Base-by-base conservation (phyloP, 2,797 vertebrate genomes). In the Cyprinella venusta region DNA sequence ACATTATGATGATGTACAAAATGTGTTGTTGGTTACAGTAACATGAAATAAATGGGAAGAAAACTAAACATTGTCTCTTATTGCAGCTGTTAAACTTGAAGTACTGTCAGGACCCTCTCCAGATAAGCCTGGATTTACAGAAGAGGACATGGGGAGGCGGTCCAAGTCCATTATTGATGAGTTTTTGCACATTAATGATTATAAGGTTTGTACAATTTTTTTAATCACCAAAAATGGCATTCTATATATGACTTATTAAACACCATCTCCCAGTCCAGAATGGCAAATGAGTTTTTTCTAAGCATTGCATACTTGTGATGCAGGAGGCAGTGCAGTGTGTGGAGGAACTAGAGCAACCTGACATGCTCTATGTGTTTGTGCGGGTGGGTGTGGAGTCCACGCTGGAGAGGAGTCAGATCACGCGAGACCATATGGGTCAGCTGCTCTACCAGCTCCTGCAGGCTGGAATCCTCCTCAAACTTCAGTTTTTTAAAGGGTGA, bases 131-230 rank as follows among this genome's bases (percentile, higher is more conserved):
- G 87, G 88, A 0, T 85, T 97, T 63, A 95, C 97, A 48, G 97
- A 97, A 87, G 97, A 97, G 84, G 96, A 98, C 88, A 91, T 98
- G 78, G 96, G 97, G 92, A 96, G 95, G 88, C 97, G 97, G 88
- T 98, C 95, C 86, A 97, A 95, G 92, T 95, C 98, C 85, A 98
- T 99, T 89, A 97, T 99, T 85, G 98, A 99, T 75, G 98, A 99
- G 91, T 99, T 99, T 92, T 94, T 99, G 89, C 98, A 99, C 93
- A 98, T 99, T 90, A 98, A 97, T 45, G 98, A 99, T 93, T 97
- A 96, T 88, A 98, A 98, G 97, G 98, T 97, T 91, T 40, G 74
- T 36, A 26, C 1, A 90, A 12, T 1, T 18, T 21, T 64, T 16
- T 7, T 19, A 2, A 48, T 21, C 4, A 3, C 19, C 9, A 19